A percentile compares a stretch with the other conserved stretches of the same genome.
Evolutionary conservation across 2,797 vertebrate species (phyloP).

Genomic region (Poecilia wingei): DNA sequence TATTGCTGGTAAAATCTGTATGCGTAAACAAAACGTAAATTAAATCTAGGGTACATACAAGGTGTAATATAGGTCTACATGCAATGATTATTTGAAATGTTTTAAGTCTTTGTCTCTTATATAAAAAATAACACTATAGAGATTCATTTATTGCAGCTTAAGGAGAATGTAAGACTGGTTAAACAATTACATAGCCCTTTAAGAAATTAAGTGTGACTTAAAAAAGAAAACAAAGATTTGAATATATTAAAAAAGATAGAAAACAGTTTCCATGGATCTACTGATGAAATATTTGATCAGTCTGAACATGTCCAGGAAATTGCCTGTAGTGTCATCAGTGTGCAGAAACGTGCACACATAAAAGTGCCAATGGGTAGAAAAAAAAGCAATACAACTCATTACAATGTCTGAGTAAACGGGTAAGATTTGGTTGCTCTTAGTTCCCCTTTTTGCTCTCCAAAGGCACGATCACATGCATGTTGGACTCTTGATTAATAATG

Average conservation of each 20-base stretch:
- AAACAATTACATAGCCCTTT: constrained; percentile 70
- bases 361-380: constrained; percentile 65
- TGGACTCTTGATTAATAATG: constrained; percentile 18
- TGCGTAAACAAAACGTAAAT: constrained; percentile 71
- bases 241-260: constrained; percentile 15
- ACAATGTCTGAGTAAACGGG: constrained; percentile 36
- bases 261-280: constrained; percentile 42
- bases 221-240: constrained; percentile 34
- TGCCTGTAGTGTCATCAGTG: constrained; percentile 74
- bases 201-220: constrained; percentile 44
- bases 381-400: constrained; percentile 25
- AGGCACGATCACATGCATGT: constrained; percentile 68
- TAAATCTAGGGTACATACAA: constrained; percentile 74
- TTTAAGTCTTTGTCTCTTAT: constrained; percentile 75
- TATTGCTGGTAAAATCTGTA: constrained; percentile 74
- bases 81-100: constrained; percentile 81
- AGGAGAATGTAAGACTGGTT: constrained; percentile 71
- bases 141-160: constrained; percentile 64
- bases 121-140: constrained; percentile 81
- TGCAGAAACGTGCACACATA: constrained; percentile 58
- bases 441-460: constrained; percentile 59
- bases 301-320: constrained; percentile 47
- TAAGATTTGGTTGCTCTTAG: constrained; percentile 72
- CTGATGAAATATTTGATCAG: constrained; percentile 33
- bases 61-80: constrained; percentile 80